Evolutionary conservation across 2,797 vertebrate genomes (phyloP), one percentile per base, ranked within the genome.

Genomic region (Acrocephalus scirpaceus): DNA sequence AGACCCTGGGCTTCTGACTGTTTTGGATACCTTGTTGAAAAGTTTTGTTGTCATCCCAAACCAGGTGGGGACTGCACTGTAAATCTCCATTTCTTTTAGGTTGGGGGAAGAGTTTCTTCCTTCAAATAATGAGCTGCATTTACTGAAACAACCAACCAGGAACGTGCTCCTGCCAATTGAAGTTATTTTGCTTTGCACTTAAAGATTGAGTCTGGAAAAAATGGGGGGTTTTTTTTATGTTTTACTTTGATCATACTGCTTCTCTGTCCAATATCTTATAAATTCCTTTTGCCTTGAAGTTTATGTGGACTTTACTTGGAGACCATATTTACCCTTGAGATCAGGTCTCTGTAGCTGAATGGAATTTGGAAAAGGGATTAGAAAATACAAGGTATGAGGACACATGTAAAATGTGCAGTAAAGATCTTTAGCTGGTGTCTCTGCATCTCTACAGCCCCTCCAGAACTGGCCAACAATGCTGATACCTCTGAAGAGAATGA

Each of bases 41-140:
- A 81, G 62, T 25, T 67, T 47, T 78, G 62, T 72, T 62, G 42
- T 87, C 60, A 82, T 70, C 81, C 36, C 25, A 54, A 85, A 32
- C 58, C 74, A 36, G 60, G 64, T 36, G 44, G 25, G 60, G 53
- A 50, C 40, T n/a, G 9, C 13, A 36, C n/a, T 51, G 50, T 75
- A 79, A 95, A 91, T 69, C 36, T 70, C 56, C n/a, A 47, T 26
- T 6, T 65, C 54, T 90, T 85, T 60, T 76, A 66, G 51, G 56
- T 6, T 79, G 44, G 13, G 25, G 16, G 15, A 72, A 66, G 34
- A 70, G 44, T 82, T 85, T 90, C 64, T 92, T 38, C 38, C 34
- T 66, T 88, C 51, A 79, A 73, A 56, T 86, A 91, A 88, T 53
- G 65, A 90, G n/a, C 60, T 79, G 56, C 40, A 88, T 90, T 93